Base-by-base conservation (phyloP, 2,797 vertebrate species). In the Oryzias dopingdopingensis region DNA sequence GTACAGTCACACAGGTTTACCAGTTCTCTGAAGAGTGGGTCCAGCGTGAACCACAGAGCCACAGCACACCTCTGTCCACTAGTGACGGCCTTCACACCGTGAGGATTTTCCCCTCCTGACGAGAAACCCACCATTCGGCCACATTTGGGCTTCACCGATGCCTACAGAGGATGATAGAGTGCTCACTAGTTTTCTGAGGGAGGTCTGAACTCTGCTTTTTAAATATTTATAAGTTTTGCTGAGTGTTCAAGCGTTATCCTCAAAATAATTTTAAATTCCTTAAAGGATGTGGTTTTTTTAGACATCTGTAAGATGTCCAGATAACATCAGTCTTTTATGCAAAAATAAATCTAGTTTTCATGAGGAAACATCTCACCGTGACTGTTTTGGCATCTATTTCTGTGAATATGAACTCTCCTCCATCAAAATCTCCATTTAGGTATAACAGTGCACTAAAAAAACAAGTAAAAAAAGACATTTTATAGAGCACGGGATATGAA, bases 401-500 rank as follows among this genome's bases (percentile, higher is more conserved):
- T 0, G 97, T 98, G 80, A 99, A 99, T 71, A 99, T 97, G 81
- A 99, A 98, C 68, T 99, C 96, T 0, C 97, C 97, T 0, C 97
- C 97, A 74, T 98, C 95, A 40, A 99, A 99, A 82, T 99, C 93
- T 0, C 94, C 94, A 0, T 99, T 99, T 55, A 99, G 92, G 62
- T 99, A 99, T 7, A 99, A 85, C 26, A 99, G 92, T 18, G 97
- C 97, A 59, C 97, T 99, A 50, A 41, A 79, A 81, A 53, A 14
- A 15, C 58, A 26, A 10, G 16, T 4, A 24, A 41, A 18, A 1
- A 0, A 16, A 6, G 29, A 42, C 37, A 73, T 41, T 13, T 23
- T 5, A 23, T 23, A 26, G 2, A 15, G 5, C 15, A 49, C 2
- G n/a, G 12, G 54, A 40, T 20, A 18, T 4, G 14, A 0, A 22